Conservation (phyloP, 2,113 vertebrate species). For the Ochotona curzoniae region DNA sequence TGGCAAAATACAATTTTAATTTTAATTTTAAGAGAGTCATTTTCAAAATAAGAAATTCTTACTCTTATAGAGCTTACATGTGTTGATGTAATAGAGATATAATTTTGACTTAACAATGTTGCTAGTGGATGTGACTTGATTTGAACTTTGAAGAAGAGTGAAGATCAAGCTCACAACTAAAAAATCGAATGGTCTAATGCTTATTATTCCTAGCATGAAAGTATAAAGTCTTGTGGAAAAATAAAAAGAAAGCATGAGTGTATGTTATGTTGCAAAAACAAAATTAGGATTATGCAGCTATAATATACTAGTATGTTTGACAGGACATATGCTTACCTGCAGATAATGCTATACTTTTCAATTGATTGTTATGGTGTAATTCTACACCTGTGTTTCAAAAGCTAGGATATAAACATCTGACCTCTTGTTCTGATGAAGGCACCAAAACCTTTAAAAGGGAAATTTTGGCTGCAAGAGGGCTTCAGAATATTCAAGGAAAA, state of each 20-base stretch:
- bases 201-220: neutral
- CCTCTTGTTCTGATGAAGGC: neutral
- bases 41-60: no score
- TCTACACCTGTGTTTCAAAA: slow-evolving; percentile 10
- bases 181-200: neutral
- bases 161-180: neutral
- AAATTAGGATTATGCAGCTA: neutral
- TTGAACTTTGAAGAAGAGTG: neutral
- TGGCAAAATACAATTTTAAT: no score
- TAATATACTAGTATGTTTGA: neutral
- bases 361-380: neutral
- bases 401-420: neutral
- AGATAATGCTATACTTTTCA: neutral
- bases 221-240: neutral
- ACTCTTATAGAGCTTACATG: no score
- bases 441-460: neutral
- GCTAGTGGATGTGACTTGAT: neutral
- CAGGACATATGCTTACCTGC: neutral
- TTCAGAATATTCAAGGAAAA: no score
- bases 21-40: no score
- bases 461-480: neutral
- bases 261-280: neutral
- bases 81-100: neutral
- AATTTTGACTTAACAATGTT: neutral
- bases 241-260: neutral